These are phyloP conservation scores for Idris sp. DNA, from an alignment of 1,140 invertebrate species.

Conservation along the genomic window DNA sequence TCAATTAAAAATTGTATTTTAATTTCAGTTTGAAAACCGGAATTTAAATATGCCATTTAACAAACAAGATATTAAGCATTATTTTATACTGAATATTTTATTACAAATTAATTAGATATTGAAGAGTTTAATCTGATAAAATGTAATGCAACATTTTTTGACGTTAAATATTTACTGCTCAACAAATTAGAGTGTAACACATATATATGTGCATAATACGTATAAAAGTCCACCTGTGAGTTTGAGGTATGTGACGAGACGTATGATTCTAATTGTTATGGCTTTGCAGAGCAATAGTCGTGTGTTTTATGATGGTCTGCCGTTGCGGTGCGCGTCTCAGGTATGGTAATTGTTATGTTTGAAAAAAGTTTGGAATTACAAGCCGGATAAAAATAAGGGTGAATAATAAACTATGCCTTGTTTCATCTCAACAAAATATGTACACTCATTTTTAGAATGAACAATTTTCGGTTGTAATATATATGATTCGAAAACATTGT, in stretches of 20 bases:
- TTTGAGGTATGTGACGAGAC: slow-evolving; percentile 44
- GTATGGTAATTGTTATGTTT: slow-evolving; percentile 69
- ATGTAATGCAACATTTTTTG: slow-evolving; percentile 25
- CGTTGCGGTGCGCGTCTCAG: slow-evolving; percentile 61
- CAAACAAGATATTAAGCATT: no score
- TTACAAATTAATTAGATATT: no score
- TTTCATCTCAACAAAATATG: no score
- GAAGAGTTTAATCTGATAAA: no score
- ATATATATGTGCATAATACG: slow-evolving; percentile 17
- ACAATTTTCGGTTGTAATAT: no score
- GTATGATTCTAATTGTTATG: slow-evolving; percentile 69
- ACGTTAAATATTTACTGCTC: slow-evolving; percentile 24
- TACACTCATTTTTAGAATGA: no score
- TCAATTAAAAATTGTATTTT: no score
- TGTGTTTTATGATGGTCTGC: slow-evolving; percentile 65
- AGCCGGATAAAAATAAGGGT: slow-evolving; percentile 53
- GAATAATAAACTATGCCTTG: no score
- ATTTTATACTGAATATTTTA: no score
- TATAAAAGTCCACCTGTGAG: slow-evolving; percentile 41
- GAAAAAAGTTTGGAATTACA: slow-evolving; percentile 59
- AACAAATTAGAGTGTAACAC: slow-evolving; percentile 24
- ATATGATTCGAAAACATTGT: no score
- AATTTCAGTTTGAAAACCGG: no score
- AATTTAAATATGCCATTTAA: no score
- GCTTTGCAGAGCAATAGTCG: slow-evolving; percentile 65